Conservation (phyloP, 2,113 vertebrate species). For the Laticauda laticaudata region DNA sequence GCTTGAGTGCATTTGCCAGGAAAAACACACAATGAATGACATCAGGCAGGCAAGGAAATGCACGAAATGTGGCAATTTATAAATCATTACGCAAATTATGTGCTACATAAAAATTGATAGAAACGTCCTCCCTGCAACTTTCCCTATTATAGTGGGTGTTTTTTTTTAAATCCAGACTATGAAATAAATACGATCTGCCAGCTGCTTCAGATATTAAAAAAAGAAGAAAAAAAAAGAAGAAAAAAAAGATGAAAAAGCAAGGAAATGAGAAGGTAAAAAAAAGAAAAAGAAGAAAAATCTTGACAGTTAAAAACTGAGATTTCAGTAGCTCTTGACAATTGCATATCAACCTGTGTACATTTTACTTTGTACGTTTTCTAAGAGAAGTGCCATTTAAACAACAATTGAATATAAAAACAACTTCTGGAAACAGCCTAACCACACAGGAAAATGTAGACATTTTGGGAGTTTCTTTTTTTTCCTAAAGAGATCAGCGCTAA, state of each 20-base stretch:
- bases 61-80: slow-evolving; percentile 6
- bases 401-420: neutral
- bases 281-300: neutral
- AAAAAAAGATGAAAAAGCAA: neutral
- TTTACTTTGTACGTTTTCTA: slow-evolving; percentile 10
- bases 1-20: slow-evolving; percentile 1
- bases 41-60: slow-evolving; percentile 26
- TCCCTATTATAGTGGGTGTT: neutral
- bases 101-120: slow-evolving; percentile 2
- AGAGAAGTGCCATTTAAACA: slow-evolving; percentile 32
- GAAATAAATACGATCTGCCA: slow-evolving; percentile 25
- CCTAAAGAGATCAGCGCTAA: neutral
- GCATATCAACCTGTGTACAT: neutral
- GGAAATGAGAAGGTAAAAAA: neutral
- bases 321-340: slow-evolving; percentile 15
- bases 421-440: neutral
- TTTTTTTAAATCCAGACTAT: neutral
- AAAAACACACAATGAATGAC: slow-evolving; percentile 14
- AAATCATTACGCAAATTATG: slow-evolving; percentile 26
- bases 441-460: neutral
- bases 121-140: slow-evolving; percentile 17
- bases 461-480: neutral
- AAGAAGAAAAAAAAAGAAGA: neutral
- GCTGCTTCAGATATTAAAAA: slow-evolving; percentile 19
- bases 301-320: slow-evolving; percentile 14